Percentiles rank a stretch among this genome's conserved stretches.
Conservation (phyloP, 2,113 vertebrate genomes). For the Cyanoliseus patagonus region DNA sequence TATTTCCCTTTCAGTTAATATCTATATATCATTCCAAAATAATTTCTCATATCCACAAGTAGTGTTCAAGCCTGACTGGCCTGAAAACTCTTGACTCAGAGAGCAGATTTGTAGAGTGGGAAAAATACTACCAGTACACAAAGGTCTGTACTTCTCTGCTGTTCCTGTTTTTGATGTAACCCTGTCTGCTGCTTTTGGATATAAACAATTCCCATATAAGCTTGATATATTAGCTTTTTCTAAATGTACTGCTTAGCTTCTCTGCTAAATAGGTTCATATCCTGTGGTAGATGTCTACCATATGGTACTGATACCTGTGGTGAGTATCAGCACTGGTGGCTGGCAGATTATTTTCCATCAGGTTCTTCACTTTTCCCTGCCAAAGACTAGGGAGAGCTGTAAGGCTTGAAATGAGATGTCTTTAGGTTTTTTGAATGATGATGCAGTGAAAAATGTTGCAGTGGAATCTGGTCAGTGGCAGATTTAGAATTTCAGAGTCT, state of each 20-base stretch:
- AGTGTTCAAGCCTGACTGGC: neutral
- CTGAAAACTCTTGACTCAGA: neutral
- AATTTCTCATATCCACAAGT: neutral
- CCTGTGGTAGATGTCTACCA: neutral
- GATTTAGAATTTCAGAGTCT: neutral
- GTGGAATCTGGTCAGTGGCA: neutral
- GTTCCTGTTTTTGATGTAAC: neutral
- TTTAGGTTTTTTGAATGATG: neutral
- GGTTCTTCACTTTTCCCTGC: neutral
- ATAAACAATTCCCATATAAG: neutral
- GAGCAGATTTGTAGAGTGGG: neutral
- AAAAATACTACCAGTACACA: neutral
- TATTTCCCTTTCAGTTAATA: neutral
- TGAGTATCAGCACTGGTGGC: neutral
- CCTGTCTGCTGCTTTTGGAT: neutral
- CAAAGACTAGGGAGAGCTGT: neutral
- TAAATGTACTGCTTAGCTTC: neutral
- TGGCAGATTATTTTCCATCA: neutral
- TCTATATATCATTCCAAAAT: neutral
- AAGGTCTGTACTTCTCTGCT: neutral
- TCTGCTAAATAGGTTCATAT: neutral
- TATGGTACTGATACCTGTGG: neutral
- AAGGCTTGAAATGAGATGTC: neutral
- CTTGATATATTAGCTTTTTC: accelerated
- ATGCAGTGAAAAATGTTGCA: neutral